Evolutionary conservation across 53 echinoderm and acorn worm species (phyloP).

Genomic region (Mesocentrotus franciscanus): DNA sequence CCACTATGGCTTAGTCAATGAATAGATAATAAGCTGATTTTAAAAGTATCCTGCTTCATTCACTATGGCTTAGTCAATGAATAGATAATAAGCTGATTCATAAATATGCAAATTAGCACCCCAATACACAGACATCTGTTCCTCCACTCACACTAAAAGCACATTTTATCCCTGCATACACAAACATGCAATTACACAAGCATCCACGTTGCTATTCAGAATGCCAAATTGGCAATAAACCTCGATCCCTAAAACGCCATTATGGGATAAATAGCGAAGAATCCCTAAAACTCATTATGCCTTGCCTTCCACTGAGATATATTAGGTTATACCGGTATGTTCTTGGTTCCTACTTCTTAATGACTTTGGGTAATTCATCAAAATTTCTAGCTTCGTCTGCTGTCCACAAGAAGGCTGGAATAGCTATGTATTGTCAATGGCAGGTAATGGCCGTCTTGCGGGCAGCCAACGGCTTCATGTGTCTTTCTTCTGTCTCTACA

Average conservation of each 20-base stretch:
- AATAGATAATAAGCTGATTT: neutral
- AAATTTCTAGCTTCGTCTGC: neutral
- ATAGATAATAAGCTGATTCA: neutral
- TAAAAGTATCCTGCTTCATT: neutral
- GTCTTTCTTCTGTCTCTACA: neutral
- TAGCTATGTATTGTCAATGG: no score
- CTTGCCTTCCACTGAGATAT: neutral
- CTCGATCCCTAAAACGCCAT: neutral
- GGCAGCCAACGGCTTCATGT: neutral
- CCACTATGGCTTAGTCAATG: neutral
- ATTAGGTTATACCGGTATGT: neutral
- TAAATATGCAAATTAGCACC: conserved; percentile 1
- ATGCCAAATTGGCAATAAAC: conserved; percentile 22
- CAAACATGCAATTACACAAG: neutral
- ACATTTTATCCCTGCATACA: neutral
- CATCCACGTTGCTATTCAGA: neutral
- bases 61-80: neutral
- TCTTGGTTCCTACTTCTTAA: neutral
- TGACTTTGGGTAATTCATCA: neutral
- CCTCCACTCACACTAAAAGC: neutral
- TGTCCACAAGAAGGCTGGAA: no score
- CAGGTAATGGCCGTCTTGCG: no score
- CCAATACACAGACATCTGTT: neutral
- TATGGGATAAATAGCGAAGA: neutral
- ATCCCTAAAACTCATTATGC: conserved; percentile 8